A percentile compares a stretch with the other conserved stretches of the same genome.
Evolutionary conservation across 2,888 invertebrate species (phyloP).

Genomic region (Nymphalis c-album): DNA sequence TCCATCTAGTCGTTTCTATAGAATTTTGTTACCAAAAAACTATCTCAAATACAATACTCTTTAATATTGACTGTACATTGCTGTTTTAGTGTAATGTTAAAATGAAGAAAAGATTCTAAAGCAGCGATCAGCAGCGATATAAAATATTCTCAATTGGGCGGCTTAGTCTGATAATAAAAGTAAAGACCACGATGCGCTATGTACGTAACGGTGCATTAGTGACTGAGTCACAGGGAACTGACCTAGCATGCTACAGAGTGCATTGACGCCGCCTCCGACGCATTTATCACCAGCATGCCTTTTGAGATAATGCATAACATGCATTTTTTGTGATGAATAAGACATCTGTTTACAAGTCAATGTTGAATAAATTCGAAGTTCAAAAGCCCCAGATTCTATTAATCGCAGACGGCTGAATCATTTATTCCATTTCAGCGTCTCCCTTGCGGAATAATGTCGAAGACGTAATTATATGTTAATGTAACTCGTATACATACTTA

Average conservation of each 20-base stretch:
- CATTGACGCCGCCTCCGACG: slow-evolving; percentile 74
- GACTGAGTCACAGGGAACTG: slow-evolving; percentile 80
- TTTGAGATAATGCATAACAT: slow-evolving; percentile 75
- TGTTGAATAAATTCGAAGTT: slow-evolving; percentile 59
- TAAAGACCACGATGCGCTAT: slow-evolving; percentile 65
- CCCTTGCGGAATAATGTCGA: slow-evolving; percentile 25
- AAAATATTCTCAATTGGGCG: slow-evolving; percentile 3
- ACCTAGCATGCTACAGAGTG: slow-evolving; percentile 79
- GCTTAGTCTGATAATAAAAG: slow-evolving; percentile 47
- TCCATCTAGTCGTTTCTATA: slow-evolving; percentile 54
- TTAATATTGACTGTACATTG: slow-evolving; percentile 45
- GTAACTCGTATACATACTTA: too few relatives aligned
- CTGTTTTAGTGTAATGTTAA: slow-evolving; percentile 26
- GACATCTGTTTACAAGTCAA: slow-evolving; percentile 67
- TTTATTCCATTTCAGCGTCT: slow-evolving; percentile 24
- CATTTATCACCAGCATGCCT: slow-evolving; percentile 78
- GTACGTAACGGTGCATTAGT: slow-evolving; percentile 75
- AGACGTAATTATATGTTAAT: not conserved
- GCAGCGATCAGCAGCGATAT: slow-evolving; percentile 32
- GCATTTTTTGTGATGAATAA: slow-evolving; percentile 72
- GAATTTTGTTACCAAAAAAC: slow-evolving; percentile 34
- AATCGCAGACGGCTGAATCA: slow-evolving; percentile 39
- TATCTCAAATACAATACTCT: slow-evolving; percentile 17
- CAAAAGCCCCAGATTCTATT: slow-evolving; percentile 52
- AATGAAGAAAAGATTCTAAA: slow-evolving; percentile 24